phyloP scores from a whole-genome alignment of 2,113 vertebrate genomes.

The Struthidea cinerea region DNA sequence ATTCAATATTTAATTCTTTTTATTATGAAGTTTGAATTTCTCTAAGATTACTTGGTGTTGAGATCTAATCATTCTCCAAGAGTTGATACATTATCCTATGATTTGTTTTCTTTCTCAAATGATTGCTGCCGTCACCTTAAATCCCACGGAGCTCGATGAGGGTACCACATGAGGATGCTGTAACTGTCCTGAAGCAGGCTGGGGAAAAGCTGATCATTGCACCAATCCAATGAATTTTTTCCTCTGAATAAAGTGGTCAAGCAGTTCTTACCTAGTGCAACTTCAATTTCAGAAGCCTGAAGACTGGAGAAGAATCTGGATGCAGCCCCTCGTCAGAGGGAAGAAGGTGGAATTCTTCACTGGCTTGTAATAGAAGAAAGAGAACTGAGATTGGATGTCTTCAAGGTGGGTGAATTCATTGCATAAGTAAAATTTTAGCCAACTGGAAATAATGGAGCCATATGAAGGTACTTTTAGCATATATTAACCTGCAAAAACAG shows the following conservation, averaged over 20 bases:
- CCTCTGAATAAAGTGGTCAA: neutral
- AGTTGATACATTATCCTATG: neutral
- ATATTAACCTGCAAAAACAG: neutral
- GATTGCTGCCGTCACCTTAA: neutral
- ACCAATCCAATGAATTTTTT: accelerated
- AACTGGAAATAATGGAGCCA: neutral
- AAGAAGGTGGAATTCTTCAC: neutral
- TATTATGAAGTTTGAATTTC: neutral
- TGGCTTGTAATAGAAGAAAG: neutral
- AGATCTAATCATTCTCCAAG: neutral
- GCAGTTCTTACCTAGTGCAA: neutral
- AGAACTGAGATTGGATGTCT: neutral
- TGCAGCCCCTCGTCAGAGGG: neutral
- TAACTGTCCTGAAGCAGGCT: neutral
- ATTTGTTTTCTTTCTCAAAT: neutral
- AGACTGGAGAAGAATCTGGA: neutral
- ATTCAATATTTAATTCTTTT: neutral
- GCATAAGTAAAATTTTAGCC: neutral
- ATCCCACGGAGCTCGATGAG: neutral
- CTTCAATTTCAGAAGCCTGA: neutral
- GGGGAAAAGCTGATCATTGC: neutral
- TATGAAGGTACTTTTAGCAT: neutral
- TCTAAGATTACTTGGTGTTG: neutral
- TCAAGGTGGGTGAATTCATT: neutral
- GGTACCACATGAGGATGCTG: accelerated